Base-by-base conservation (phyloP, 1,140 invertebrate species). In the Aphidius ervi region DNA sequence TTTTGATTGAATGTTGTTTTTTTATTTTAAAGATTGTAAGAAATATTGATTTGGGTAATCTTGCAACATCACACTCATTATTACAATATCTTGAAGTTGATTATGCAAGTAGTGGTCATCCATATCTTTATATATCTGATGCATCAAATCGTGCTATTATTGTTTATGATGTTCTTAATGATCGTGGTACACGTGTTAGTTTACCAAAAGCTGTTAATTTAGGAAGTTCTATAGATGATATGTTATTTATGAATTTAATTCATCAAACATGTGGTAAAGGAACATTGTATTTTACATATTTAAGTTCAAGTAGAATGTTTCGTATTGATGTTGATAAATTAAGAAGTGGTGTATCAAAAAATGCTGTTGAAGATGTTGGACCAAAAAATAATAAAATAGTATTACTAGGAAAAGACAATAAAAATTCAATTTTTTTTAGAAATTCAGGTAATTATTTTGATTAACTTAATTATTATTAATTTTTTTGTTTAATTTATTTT, bases 31-130 rank as follows among this genome's bases (percentile, higher is more conserved):
- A 76, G 73, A 73, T 87, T 40, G 79, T 85, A 3, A 86, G 85
- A 68, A 75, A 73, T 39, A 79, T 89, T 43, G 83, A 86, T 62
- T 68, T 89, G 9, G 81, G 79, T 9, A 66, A 77, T 6, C 70
- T 86, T 37, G 75, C 82, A 1, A 80, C 79, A 46, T 65, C 78
- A 0, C 75, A 79, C 5, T 86, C 84, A 9, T 78, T 84, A 46
- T 72, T 88, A 20, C 87, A 89, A 67, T 87, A 86, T 65, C 70
- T 89, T n/a, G 73, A 82, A 0, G 80, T 85, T 0, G 85, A 86
- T 65, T 83, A 84, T 62, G 69, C 74, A 0, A 57, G 77, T 5
- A 79, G 79, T 39, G 82, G 83, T 6, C 74, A 75, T 45, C 63
- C 70, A 1, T 70, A 47, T 53, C 68, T 82, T 1, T 83, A 83